Evolutionary conservation across 1,140 invertebrate genomes (phyloP), one percentile per base, ranked within the genome.

Genomic region (Pissodes strobi): DNA sequence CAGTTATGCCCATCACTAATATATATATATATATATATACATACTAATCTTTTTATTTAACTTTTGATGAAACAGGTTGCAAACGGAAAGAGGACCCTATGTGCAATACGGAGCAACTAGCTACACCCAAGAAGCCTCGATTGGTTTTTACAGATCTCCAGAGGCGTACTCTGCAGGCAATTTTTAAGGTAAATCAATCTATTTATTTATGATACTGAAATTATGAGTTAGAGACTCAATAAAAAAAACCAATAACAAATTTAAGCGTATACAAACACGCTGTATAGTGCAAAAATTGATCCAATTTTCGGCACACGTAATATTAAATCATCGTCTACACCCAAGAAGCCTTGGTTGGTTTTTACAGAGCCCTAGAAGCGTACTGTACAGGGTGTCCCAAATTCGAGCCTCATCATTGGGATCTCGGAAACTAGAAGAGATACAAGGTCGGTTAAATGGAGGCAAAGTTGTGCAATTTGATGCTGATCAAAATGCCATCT

Each of bases 131-230:
- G 88, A 99, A 99, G 84, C 97, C 97, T 64, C 92, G 97, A 79
- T 89, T 99, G 81, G 98, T 99, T 84, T 99, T 99, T 87, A 99
- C 98, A 78, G 97, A 99, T 85, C 93, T 99, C 76, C 98, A 99
- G 85, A 89, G 98, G 79, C 91, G 97, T 86, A 99, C 98, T 80
- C 88, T 99, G 81, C 96, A 99, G 87, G 97, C 97, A 87, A 96
- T 96, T 90, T 95, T 96, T 90, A 96, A 96, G 88, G 92, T 95
- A 81, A 69, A 21, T 59, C 2, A 2, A 10, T 12, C 15, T 12
- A 5, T 21, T 8, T 25, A n/a, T n/a, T n/a, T 22, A 49, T 6
- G 13, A 9, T 9, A 9, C 3, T 48, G 9, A 2, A 13, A 13
- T 6, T 4, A 9, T 5, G 4, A 15, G 10, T 41, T 41, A 41